Conservation (phyloP, 2,113 vertebrate genomes). For the Gavialis gangeticus region DNA sequence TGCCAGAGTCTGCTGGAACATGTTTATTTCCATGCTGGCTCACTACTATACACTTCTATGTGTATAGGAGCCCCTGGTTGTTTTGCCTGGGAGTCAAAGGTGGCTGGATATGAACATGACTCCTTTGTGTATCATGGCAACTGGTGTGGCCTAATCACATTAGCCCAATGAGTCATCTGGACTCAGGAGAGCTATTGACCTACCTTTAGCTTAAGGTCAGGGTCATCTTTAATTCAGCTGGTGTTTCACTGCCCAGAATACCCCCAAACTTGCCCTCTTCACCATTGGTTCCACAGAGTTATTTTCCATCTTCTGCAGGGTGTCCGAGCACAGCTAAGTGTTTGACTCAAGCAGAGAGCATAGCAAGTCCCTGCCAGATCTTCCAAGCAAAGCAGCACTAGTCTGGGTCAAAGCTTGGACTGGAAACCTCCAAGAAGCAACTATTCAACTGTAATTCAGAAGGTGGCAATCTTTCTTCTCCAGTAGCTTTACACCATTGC, state of each 20-base stretch:
- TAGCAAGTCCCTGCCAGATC: not conserved
- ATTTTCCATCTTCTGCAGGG: fast-evolving
- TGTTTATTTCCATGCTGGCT: too few relatives aligned
- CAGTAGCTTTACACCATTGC: not conserved
- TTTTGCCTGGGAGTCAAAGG: too few relatives aligned
- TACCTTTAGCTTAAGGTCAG: not conserved
- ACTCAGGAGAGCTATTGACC: too few relatives aligned
- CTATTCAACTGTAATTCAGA: not conserved
- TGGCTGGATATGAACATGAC: too few relatives aligned
- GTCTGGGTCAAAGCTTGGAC: not conserved
- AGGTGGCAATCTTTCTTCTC: not conserved
- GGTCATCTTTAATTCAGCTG: not conserved
- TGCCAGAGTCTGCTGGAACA: too few relatives aligned
- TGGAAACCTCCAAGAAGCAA: not conserved
- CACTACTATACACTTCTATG: too few relatives aligned
- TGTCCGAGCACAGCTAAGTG: not conserved
- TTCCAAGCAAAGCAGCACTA: not conserved
- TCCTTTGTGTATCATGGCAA: too few relatives aligned
- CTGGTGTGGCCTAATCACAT: too few relatives aligned
- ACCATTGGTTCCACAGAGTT: fast-evolving
- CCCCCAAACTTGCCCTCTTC: not conserved
- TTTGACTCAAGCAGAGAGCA: not conserved
- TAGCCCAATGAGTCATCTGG: too few relatives aligned
- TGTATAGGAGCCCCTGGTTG: too few relatives aligned
- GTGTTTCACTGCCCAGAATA: fast-evolving